phyloP scores from a whole-genome alignment of 2,797 vertebrate genomes.

The Pristis pectinata region DNA sequence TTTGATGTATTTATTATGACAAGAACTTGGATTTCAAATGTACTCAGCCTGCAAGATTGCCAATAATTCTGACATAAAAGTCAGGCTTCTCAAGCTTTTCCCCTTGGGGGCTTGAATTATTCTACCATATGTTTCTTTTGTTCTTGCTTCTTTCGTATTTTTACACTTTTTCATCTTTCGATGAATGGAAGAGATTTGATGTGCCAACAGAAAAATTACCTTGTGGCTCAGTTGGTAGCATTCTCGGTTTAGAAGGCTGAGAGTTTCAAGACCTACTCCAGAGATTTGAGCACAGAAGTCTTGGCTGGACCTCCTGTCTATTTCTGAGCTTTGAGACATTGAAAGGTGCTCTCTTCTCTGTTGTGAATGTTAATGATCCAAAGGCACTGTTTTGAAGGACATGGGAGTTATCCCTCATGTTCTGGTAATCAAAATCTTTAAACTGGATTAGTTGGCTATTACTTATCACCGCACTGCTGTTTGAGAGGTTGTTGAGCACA shows the following conservation, averaged over 20 bases:
- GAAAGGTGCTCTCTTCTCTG: neutral
- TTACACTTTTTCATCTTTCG: neutral
- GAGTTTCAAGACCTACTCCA: neutral
- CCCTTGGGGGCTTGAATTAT: neutral
- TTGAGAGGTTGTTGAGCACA: neutral
- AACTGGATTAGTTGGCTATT: neutral
- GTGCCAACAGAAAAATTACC: neutral
- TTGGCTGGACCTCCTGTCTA: neutral
- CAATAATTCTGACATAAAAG: neutral
- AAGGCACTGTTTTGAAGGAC: neutral
- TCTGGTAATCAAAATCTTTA: neutral
- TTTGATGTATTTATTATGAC: constrained; percentile 14
- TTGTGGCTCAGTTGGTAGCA: neutral
- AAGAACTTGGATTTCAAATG: neutral
- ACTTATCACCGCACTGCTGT: neutral
- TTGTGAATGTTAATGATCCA: neutral
- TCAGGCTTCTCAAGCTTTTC: neutral
- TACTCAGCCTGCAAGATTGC: neutral
- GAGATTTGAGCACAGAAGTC: neutral
- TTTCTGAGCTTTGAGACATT: neutral
- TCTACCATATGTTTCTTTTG: constrained; percentile 22
- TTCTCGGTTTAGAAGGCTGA: neutral
- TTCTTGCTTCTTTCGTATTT: neutral
- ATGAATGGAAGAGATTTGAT: neutral
- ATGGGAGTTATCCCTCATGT: neutral